A percentile compares a stretch with the other conserved stretches of the same genome.
phyloP scores from a whole-genome alignment of 2,888 invertebrate genomes.

The Colletes collaris region DNA sequence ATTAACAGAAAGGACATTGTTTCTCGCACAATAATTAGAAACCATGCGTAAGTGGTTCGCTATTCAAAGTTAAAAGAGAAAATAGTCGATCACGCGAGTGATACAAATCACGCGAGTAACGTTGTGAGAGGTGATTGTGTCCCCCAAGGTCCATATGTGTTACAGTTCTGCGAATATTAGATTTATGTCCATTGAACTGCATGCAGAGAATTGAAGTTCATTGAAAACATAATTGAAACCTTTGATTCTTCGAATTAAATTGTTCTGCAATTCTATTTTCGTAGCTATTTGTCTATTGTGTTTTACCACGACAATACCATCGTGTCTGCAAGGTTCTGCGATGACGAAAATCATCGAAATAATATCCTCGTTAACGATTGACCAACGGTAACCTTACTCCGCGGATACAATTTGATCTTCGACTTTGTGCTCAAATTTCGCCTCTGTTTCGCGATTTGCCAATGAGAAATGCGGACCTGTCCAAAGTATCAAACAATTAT shows the following conservation, averaged over 20 bases:
- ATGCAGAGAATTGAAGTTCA: background rate
- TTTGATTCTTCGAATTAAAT: background rate
- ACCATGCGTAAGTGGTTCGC: no score
- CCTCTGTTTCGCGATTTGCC: constrained; percentile 13
- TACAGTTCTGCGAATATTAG: background rate
- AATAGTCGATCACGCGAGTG: constrained; percentile 10
- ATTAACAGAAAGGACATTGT: constrained; percentile 4
- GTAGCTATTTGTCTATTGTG: no score
- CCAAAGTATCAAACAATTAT: background rate
- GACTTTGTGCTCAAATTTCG: constrained; percentile 41
- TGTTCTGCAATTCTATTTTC: no score
- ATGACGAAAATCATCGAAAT: constrained; percentile 23
- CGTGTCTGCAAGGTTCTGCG: constrained; percentile 40
- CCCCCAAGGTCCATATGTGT: constrained; percentile 38
- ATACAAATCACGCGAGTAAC: constrained; percentile 29
- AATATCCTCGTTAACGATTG: constrained; percentile 37
- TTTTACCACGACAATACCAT: background rate
- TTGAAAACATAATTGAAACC: background rate
- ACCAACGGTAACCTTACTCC: constrained; percentile 37
- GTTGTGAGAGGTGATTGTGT: constrained; percentile 47
- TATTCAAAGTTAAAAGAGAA: constrained; percentile 31
- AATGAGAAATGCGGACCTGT: background rate
- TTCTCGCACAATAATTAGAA: constrained; percentile 1
- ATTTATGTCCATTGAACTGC: background rate
- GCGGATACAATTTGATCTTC: constrained; percentile 48